Percentiles rank a stretch among this genome's conserved stretches.
Evolutionary conservation across 1,140 invertebrate genomes (phyloP).

Genomic region (Drosophila pseudoobscura): DNA sequence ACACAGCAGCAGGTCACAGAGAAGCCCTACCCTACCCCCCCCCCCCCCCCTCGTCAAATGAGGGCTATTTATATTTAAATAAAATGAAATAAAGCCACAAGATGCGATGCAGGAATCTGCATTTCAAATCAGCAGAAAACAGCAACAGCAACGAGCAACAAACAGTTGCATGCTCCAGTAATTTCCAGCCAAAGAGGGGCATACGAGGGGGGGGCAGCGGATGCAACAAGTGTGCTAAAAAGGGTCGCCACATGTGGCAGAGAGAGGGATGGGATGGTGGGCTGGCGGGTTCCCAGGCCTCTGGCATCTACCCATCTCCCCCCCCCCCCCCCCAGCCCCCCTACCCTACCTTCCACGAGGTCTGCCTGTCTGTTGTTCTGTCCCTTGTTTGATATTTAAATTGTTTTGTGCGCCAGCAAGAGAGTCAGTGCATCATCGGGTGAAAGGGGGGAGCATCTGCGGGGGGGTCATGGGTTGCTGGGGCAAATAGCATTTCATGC

Average conservation of each 20-base stretch:
- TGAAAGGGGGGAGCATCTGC: background rate
- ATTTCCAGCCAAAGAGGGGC: conserved; percentile 29
- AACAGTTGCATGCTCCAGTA: conserved; percentile 66
- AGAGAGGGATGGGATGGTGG: background rate
- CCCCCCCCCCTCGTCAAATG: conserved; percentile 18
- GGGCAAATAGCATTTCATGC: conserved; percentile 37
- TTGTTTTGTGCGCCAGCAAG: conserved; percentile 51
- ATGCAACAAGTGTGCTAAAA: conserved; percentile 59
- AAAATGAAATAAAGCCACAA: conserved; percentile 56
- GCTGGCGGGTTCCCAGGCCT: conserved; percentile 57
- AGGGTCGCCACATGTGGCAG: conserved; percentile 54
- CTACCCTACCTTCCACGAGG: too few species aligned
- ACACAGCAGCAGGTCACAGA: conserved; percentile 9
- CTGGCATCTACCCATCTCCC: background rate
- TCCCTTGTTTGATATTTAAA: conserved; percentile 64
- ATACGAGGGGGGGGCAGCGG: background rate
- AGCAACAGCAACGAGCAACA: conserved; percentile 38
- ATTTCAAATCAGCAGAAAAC: conserved; percentile 60
- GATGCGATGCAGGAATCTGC: conserved; percentile 66
- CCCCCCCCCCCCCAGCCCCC: too few species aligned
- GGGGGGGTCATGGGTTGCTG: background rate
- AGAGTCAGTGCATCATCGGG: conserved; percentile 1
- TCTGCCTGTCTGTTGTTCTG: too few species aligned
- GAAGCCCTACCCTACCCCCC: background rate
- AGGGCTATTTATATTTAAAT: conserved; percentile 60